Base-by-base conservation (phyloP, 2,888 invertebrate genomes). In the Agrochola circellaris region DNA sequence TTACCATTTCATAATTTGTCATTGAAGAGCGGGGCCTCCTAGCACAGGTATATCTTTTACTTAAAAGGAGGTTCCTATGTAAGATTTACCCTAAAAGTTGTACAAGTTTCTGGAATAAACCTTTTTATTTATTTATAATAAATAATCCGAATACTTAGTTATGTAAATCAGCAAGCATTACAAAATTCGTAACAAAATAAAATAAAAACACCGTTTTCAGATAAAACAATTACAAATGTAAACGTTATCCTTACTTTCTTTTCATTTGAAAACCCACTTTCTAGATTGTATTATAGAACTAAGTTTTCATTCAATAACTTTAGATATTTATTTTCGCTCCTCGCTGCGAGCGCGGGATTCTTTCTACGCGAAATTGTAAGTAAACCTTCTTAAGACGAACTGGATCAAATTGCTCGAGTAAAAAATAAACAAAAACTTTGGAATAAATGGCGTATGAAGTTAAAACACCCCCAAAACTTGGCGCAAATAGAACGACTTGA, bases 371-470 rank as follows among this genome's bases (percentile, higher is more conserved):
- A 93, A 92, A 92, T 92, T 91, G 92, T 93, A 93, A 94, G 92
- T 93, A 94, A 94, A 94, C 92, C 93, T 93, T 90, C 91, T 91
- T 84, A 90, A 81, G 90, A 90, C 84, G 91, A 91, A 90, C 87
- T 79, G 79, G 88, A 89, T 90, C 87, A 91, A 91, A 91, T 91
- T 93, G 90, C 91, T 92, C 85, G 85, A 91, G 89, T 92, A 91
- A 89, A 94, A 94, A 87, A 92, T 93, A 93, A 94, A 94, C 91
- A 94, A 88, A 90, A 93, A 94, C 89, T 93, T 92, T 87, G 73
- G 82, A 90, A 92, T 92, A 92, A 94, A 93, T 92, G 91, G 92
- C 90, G 91, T 89, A 91, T 91, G 87, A 91, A 92, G 88, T 90
- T 89, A 83, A 80, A 79, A 88, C 89, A 89, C 84, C 83, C 51